A percentile compares a stretch with the other conserved stretches of the same genome.
Evolutionary conservation across 2,113 vertebrate genomes (phyloP).

Genomic region (Phaetusa simplex): DNA sequence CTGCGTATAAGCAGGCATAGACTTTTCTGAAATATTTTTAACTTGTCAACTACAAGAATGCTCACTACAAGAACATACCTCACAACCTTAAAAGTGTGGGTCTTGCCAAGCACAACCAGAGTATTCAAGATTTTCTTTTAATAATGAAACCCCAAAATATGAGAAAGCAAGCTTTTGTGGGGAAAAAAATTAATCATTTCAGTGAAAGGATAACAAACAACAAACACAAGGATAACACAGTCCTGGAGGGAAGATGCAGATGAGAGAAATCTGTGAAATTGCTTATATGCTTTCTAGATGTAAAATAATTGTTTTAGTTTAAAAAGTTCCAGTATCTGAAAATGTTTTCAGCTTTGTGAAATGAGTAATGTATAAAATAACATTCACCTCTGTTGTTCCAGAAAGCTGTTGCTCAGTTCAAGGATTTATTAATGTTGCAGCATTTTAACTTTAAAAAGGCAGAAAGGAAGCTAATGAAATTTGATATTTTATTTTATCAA

Average conservation of each 20-base stretch:
- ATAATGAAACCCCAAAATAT: conserved; percentile 67
- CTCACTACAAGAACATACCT: neutral
- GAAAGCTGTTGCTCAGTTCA: conserved; percentile 4
- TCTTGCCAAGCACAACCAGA: conserved; percentile 65
- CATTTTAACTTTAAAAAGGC: neutral
- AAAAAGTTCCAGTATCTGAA: conserved; percentile 18
- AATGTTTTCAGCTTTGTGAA: conserved; percentile 55
- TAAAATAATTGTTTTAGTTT: conserved; percentile 60
- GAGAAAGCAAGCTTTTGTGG: conserved; percentile 53
- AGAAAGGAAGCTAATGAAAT: neutral
- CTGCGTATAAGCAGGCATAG: neutral
- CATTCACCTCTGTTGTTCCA: conserved; percentile 25
- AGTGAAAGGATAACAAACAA: conserved; percentile 68
- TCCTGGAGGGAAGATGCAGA: conserved; percentile 55
- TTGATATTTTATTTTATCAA: conserved; percentile 21
- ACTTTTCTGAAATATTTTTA: conserved; percentile 36
- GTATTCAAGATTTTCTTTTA: conserved; percentile 66
- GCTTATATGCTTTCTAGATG: conserved; percentile 61
- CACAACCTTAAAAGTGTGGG: conserved; percentile 30
- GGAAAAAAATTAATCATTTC: conserved; percentile 53
- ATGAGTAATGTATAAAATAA: conserved; percentile 61
- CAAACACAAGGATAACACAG: conserved; percentile 59
- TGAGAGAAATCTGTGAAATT: conserved; percentile 60
- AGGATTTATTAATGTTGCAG: neutral
- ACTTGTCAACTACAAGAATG: conserved; percentile 27